Conservation (phyloP, 2,888 invertebrate species). For the Micoletzkya japonica region DNA sequence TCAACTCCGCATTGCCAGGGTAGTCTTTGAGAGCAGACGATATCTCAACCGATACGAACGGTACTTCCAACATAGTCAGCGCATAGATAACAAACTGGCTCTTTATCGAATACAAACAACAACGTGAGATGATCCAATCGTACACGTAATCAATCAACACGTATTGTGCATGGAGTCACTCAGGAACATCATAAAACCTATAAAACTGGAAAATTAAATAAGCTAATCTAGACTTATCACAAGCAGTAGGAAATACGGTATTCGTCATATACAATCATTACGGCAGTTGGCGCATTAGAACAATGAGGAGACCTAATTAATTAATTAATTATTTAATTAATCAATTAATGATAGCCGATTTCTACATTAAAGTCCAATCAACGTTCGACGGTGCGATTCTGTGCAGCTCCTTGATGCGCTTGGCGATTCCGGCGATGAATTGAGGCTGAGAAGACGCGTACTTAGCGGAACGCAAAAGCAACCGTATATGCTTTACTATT, state of each 20-base stretch:
- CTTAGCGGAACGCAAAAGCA: too few species aligned
- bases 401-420: constrained; percentile 10
- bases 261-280: neutral
- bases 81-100: too few species aligned
- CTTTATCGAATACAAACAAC: neutral
- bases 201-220: neutral
- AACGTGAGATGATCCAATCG: too few species aligned
- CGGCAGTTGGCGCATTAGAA: neutral
- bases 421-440: neutral
- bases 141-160: too few species aligned
- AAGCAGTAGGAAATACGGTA: neutral
- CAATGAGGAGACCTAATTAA: neutral
- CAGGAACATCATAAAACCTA: neutral
- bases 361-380: constrained; percentile 26
- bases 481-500: too few species aligned
- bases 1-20: too few species aligned
- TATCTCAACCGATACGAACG: too few species aligned
- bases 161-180: neutral
- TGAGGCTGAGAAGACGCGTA: too few species aligned
- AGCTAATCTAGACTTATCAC: neutral
- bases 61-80: too few species aligned
- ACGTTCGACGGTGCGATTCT: constrained; percentile 4
- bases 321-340: too few species aligned
- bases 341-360: neutral
- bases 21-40: too few species aligned